A percentile compares a stretch with the other conserved stretches of the same genome.
These are phyloP conservation scores for Cephalopholis sonnerati DNA, from an alignment of 2,113 vertebrate genomes.

Conservation along the genomic window DNA sequence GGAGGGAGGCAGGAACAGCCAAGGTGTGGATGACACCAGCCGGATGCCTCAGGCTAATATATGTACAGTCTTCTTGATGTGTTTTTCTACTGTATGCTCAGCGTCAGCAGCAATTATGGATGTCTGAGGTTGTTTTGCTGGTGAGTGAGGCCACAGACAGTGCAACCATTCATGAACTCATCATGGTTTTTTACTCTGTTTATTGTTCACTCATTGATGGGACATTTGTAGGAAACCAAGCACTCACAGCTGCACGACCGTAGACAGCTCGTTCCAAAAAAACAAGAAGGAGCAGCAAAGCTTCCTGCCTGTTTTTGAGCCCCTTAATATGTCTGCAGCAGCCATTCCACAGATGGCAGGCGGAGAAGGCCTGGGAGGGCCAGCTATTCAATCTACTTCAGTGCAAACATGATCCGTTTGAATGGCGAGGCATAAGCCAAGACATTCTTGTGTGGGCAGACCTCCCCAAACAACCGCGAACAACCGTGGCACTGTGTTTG, in stretches of 20 bases:
- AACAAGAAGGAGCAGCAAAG: slow-evolving; percentile 40
- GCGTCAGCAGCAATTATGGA: slow-evolving; percentile 50
- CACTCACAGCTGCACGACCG: slow-evolving; percentile 47
- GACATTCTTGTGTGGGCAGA: slow-evolving; percentile 80
- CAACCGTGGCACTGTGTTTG: slow-evolving; percentile 71
- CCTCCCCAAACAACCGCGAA: slow-evolving; percentile 73
- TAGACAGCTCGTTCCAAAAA: slow-evolving; percentile 26
- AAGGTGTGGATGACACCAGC: slow-evolving; percentile 65
- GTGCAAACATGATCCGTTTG: slow-evolving; percentile 80
- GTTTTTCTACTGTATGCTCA: slow-evolving; percentile 32
- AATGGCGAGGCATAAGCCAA: slow-evolving; percentile 71
- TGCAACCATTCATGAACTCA: slow-evolving; percentile 48
- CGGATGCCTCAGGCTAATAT: slow-evolving; percentile 52
- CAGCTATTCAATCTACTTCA: slow-evolving; percentile 70
- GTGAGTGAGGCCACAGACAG: slow-evolving; percentile 31
- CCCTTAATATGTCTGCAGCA: slow-evolving; percentile 62
- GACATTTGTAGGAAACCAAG: slow-evolving; percentile 35
- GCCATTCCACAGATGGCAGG: slow-evolving; percentile 76
- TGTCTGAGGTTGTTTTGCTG: slow-evolving; percentile 36
- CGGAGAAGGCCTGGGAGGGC: slow-evolving; percentile 57
- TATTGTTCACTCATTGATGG: slow-evolving; percentile 37
- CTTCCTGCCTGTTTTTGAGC: slow-evolving; percentile 58
- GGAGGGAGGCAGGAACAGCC: slow-evolving; percentile 22
- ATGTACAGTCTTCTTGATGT: slow-evolving; percentile 34
- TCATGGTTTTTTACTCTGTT: slow-evolving; percentile 20